phyloP scores from a whole-genome alignment of 2,797 vertebrate species.

The Gymnothorax reevesii region DNA sequence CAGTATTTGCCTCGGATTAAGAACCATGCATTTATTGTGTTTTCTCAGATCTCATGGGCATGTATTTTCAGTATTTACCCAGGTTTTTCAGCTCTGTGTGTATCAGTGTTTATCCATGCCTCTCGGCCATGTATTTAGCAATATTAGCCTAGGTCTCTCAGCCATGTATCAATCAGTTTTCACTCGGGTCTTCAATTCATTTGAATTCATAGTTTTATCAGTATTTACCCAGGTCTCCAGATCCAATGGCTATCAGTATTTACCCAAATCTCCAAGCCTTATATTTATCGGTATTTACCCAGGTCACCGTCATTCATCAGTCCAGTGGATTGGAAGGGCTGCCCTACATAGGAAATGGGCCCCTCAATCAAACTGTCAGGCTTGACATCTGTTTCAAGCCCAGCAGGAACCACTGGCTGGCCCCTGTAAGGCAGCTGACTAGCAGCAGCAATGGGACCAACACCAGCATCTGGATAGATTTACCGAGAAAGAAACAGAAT shows the following conservation, averaged over 20 bases:
- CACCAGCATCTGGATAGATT: conserved; percentile 46
- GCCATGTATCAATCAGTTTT: no score
- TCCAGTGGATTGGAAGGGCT: conserved; percentile 39
- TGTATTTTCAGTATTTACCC: no score
- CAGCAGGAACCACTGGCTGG: conserved; percentile 43
- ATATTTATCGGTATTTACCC: no score
- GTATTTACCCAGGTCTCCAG: no score
- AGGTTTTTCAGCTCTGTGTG: background rate
- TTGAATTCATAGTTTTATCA: no score
- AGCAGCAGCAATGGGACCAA: conserved; percentile 41
- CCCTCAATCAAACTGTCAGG: conserved; percentile 45
- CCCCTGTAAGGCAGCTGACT: conserved; percentile 49
- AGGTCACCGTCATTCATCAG: conserved; percentile 40
- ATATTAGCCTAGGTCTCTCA: background rate
- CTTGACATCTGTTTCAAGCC: conserved; percentile 50
- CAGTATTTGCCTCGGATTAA: no score
- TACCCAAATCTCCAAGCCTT: no score
- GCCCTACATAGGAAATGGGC: conserved; percentile 41
- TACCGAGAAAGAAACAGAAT: conserved; percentile 13
- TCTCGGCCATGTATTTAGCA: no score
- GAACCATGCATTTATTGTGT: no score
- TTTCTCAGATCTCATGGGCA: no score
- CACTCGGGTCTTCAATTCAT: no score
- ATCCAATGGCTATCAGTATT: no score
- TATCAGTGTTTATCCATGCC: background rate